Evolutionary conservation across 23 tunicate genomes (phyloP).

Genomic region (Aplidium turbinatum): DNA sequence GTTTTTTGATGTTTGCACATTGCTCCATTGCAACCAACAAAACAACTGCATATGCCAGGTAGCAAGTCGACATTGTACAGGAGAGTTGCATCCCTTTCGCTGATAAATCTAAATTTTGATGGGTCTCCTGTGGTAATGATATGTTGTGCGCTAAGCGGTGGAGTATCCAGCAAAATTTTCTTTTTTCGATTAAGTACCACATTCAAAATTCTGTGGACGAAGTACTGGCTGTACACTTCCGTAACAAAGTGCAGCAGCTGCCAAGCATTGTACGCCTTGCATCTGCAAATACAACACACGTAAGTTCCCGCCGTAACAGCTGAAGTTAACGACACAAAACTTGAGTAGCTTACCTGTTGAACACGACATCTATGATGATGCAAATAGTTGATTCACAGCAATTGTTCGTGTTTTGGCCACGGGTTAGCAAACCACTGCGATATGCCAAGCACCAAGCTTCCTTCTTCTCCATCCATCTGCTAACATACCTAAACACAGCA

Average conservation of each 20-base stretch:
- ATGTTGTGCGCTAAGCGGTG: too few relatives aligned
- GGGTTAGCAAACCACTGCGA: not conserved
- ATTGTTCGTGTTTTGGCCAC: conserved; percentile 7
- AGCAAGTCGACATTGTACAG: too few relatives aligned
- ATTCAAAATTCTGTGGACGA: not conserved
- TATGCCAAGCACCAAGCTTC: not conserved
- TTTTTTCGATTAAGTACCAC: not conserved
- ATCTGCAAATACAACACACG: conserved; percentile 5
- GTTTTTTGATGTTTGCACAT: too few relatives aligned
- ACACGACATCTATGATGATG: conserved; percentile 5
- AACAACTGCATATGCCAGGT: too few relatives aligned
- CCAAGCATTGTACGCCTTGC: conserved; percentile 15
- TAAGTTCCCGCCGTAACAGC: not conserved
- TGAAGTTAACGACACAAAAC: not conserved
- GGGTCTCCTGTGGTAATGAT: too few relatives aligned
- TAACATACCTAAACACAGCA: conserved; percentile 1
- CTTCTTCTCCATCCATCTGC: not conserved
- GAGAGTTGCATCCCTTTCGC: too few relatives aligned
- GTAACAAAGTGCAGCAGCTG: not conserved
- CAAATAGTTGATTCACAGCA: not conserved
- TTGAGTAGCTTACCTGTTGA: not conserved
- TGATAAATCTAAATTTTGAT: too few relatives aligned
- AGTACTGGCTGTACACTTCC: not conserved
- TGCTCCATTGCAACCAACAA: too few relatives aligned
- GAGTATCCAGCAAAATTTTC: too few relatives aligned